phyloP scores from a whole-genome alignment of 2,888 invertebrate species.

The Fragum sueziense region DNA sequence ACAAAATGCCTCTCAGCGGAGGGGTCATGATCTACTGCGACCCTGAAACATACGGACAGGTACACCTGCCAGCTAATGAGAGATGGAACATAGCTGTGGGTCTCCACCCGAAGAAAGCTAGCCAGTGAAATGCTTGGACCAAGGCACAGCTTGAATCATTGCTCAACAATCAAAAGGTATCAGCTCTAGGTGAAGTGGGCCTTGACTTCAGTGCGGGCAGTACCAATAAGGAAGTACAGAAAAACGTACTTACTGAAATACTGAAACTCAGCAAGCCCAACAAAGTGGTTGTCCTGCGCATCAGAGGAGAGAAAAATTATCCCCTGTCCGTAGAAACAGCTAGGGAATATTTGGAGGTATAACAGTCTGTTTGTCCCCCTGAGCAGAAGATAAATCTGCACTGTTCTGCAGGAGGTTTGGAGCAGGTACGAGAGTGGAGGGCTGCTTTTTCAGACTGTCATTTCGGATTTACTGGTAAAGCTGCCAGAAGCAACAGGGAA shows the following conservation, averaged over 20 bases:
- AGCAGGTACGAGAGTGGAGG: background rate
- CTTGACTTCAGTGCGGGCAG: background rate
- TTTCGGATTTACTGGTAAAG: background rate
- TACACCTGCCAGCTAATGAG: background rate
- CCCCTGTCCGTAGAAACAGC: background rate
- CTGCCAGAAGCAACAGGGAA: background rate
- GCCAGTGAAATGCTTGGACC: background rate
- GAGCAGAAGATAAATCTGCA: background rate
- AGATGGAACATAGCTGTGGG: background rate
- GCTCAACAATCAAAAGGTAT: background rate
- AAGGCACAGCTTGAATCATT: background rate
- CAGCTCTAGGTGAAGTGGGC: no score
- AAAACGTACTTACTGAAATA: background rate
- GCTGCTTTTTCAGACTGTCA: background rate
- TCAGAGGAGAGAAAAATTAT: background rate
- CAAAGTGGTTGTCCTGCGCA: background rate
- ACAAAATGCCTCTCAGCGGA: background rate
- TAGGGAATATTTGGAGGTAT: background rate
- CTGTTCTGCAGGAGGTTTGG: background rate
- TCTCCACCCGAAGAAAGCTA: background rate
- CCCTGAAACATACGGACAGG: background rate
- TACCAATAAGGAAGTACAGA: background rate
- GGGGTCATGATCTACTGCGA: conserved; percentile 6
- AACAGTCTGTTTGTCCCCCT: background rate
- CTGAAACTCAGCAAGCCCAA: background rate